Evolutionary conservation across 2,888 invertebrate genomes (phyloP).

Genomic region (Drosophila formosana): DNA sequence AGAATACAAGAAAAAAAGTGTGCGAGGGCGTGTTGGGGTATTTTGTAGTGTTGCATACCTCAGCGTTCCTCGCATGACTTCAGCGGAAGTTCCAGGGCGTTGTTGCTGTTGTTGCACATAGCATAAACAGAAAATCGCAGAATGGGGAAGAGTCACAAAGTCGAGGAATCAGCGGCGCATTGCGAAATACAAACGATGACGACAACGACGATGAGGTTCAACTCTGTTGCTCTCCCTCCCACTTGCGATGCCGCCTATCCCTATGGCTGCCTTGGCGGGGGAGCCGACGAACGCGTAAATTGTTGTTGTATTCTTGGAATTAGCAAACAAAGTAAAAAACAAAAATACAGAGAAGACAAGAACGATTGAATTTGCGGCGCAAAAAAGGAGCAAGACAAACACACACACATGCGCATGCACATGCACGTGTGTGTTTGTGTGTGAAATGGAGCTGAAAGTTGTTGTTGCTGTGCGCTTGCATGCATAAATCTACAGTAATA

Average conservation of each 20-base stretch:
- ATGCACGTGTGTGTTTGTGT: background rate
- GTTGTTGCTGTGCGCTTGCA: constrained; percentile 53
- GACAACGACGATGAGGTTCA: background rate
- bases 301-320: constrained; percentile 79
- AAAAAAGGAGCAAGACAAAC: constrained; percentile 32
- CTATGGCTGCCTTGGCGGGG: constrained; percentile 66
- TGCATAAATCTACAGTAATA: constrained; percentile 80
- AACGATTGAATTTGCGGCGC: constrained; percentile 50
- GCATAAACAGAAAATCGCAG: constrained; percentile 40
- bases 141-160: constrained; percentile 46
- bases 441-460: constrained; percentile 74
- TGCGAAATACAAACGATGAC: constrained; percentile 63
- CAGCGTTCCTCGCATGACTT: constrained; percentile 51
- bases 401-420: background rate
- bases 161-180: constrained; percentile 64
- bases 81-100: constrained; percentile 71
- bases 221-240: constrained; percentile 1
- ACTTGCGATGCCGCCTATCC: background rate
- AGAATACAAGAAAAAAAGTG: constrained; percentile 9
- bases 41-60: constrained; percentile 59
- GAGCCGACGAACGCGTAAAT: constrained; percentile 71
- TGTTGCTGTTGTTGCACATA: constrained; percentile 42
- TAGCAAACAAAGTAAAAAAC: constrained; percentile 61
- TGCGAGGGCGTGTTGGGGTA: constrained; percentile 41
- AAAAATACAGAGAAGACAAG: constrained; percentile 17